Base-by-base conservation (phyloP, 2,113 vertebrate species). In the Cricetomys ansorgei region DNA sequence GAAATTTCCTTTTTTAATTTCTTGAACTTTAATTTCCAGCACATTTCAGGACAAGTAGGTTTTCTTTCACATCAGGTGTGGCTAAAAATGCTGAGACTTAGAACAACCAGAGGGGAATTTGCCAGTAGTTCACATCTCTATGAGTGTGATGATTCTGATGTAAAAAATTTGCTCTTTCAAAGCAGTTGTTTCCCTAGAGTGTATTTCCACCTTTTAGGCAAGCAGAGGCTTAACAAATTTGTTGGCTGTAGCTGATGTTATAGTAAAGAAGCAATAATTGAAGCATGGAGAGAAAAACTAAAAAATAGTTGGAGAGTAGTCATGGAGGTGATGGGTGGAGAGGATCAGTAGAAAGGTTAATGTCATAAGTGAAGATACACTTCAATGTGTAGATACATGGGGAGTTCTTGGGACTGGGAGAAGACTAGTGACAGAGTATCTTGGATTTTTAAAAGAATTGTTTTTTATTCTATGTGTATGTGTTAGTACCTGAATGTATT, bases 281-380 rank as follows among this genome's bases (percentile, higher is more conserved):
- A 70, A 65, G 8, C 21, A 29, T 23, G 23, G 29, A 85, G 43
- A 3, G n/a, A 40, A 57, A 59, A 81, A 27, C 15, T 31, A 45
- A 29, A 84, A n/a, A 43, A 2, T 21, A 5, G 27, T 64, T 31
- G 57, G n/a, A 65, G 3, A 48, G 2, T 12, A 85, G 21, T 4
- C 8, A 6, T 50, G 11, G 40, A 45, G 48, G 8, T 45, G n/a
- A 16, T 62, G 29, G 3, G 2, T 55, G 34, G 45, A 15, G 12
- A 43, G 53, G 23, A 69, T 7, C 25, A 5, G 7, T 17, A 16
- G 5, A 5, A 59, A 88, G 11, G 21, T 3, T 48, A 5, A 64
- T 12, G 19, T 45, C 21, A 8, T 59, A 21, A 4, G 29, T 13
- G 7, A 1, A 9, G 6, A 29, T 2, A 21, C 16, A 0, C 4